Evolutionary conservation across 2,113 vertebrate species (phyloP), one percentile per base, ranked within the genome.

Genomic region (Oplegnathus fasciatus): DNA sequence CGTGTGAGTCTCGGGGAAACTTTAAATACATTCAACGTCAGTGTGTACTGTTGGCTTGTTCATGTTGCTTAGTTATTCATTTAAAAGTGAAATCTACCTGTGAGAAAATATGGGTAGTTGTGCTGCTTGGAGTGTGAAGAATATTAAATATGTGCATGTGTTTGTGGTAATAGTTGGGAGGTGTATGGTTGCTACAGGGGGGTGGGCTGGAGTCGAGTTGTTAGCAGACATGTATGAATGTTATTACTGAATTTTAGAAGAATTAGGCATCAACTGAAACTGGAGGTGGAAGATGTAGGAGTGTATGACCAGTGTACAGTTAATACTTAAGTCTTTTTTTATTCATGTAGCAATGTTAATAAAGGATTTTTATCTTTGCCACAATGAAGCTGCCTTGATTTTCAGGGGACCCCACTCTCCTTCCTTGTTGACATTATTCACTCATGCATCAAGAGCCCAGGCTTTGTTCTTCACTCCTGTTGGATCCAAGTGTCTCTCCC

Each of bases 71-170:
- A 1, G 20, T 60, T 54, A 13, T 57, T 60, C 1, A 64, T 26
- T 52, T 22, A 42, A 64, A 57, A 37, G 26, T 69, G 54, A 78
- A 58, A 69, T 13, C 40, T 46, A 18, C 54, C 40, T 58, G 50
- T 68, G 67, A 50, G 34, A 67, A 78, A 28, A 67, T 37, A n/a
- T 34, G 20, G 48, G 40, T 34, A n/a, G 55, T 17, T 73, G 34
- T 42, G 37, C 55, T 66, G 75, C 48, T 11, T 44, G 34, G n/a
- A 52, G 22, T 42, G 61, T 65, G 60, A 65, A 3, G 48, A 65
- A 40, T 54, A 54, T 52, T 37, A 34, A 28, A 6, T 32, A 32
- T 32, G 57, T 60, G 28, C 58, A 20, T 30, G 40, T 64, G n/a
- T 68, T 48, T 68, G 15, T 30, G 28, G 17, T 20, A 20, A 9